Evolutionary conservation across 2,113 vertebrate species (phyloP).

Genomic region (Forbesichthys agassizii): DNA sequence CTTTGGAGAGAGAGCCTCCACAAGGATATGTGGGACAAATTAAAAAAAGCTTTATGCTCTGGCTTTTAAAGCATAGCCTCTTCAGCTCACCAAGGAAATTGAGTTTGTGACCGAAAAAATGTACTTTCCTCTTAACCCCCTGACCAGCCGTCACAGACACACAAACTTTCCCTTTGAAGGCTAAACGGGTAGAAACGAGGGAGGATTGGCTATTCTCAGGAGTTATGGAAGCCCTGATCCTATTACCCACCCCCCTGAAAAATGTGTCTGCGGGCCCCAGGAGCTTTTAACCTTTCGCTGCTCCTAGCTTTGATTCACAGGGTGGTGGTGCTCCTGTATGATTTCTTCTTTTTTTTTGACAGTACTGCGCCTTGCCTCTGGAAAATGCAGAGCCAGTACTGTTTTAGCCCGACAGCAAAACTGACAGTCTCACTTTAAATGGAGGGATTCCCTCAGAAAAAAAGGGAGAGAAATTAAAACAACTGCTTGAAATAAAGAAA

Average conservation of each 20-base stretch:
- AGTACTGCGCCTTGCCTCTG: constrained; percentile 17
- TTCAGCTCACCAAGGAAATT: constrained; percentile 78
- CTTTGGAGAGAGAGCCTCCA: constrained; percentile 28
- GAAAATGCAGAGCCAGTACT: constrained; percentile 39
- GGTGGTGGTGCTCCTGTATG: constrained; percentile 29
- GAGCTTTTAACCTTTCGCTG: constrained; percentile 79
- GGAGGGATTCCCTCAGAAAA: neutral
- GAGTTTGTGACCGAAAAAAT: constrained; percentile 78
- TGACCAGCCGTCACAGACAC: constrained; percentile 69
- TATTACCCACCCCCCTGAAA: constrained; percentile 76
- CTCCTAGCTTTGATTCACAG: constrained; percentile 64
- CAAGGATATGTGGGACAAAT: constrained; percentile 67
- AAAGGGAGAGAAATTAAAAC: neutral
- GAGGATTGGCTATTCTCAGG: constrained; percentile 75
- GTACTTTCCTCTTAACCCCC: constrained; percentile 71
- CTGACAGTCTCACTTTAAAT: neutral
- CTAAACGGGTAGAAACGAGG: constrained; percentile 71
- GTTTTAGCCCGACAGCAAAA: constrained; percentile 36
- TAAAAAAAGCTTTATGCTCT: constrained; percentile 69
- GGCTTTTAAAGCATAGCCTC: constrained; percentile 71
- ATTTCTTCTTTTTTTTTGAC: constrained; percentile 33
- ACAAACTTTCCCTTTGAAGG: constrained; percentile 77
- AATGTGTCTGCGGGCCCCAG: constrained; percentile 74
- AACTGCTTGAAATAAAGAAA: neutral
- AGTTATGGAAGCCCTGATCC: constrained; percentile 80